phyloP scores from a whole-genome alignment of 2,113 vertebrate genomes.

The Tragulus kanchil region DNA sequence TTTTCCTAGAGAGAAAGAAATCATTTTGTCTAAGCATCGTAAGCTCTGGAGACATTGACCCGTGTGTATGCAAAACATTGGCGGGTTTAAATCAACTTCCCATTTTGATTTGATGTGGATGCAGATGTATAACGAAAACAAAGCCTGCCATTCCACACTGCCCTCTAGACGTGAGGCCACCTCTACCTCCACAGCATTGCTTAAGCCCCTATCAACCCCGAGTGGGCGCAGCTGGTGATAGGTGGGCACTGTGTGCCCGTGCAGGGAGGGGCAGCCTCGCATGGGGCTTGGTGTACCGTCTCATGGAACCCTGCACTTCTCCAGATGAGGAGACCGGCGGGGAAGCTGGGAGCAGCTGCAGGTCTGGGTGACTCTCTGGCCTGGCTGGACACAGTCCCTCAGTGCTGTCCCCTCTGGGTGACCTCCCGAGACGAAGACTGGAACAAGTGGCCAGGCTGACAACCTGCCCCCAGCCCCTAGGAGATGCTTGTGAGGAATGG shows the following conservation, averaged over 20 bases:
- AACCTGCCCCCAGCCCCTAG: background rate
- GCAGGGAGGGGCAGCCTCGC: background rate
- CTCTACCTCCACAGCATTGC: background rate
- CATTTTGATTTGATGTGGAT: background rate
- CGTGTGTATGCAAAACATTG: background rate
- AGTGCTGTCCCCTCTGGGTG: background rate
- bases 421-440: constrained; percentile 29
- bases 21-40: too few relatives aligned
- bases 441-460: constrained; percentile 23
- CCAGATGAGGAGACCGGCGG: background rate
- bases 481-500: constrained; percentile 43
- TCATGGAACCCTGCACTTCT: background rate
- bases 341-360: background rate
- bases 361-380: background rate
- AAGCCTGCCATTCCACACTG: background rate
- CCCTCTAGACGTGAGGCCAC: background rate
- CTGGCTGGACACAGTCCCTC: background rate
- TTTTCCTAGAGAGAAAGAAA: too few relatives aligned
- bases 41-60: constrained; percentile 63
- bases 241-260: background rate
- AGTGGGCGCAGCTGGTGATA: background rate
- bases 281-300: background rate
- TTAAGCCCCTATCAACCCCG: background rate
- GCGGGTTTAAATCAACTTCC: constrained; percentile 1
- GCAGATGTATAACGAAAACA: background rate